These are phyloP conservation scores for Microtus ochrogaster DNA, from an alignment of 2,113 vertebrate genomes.

Conservation along the genomic window DNA sequence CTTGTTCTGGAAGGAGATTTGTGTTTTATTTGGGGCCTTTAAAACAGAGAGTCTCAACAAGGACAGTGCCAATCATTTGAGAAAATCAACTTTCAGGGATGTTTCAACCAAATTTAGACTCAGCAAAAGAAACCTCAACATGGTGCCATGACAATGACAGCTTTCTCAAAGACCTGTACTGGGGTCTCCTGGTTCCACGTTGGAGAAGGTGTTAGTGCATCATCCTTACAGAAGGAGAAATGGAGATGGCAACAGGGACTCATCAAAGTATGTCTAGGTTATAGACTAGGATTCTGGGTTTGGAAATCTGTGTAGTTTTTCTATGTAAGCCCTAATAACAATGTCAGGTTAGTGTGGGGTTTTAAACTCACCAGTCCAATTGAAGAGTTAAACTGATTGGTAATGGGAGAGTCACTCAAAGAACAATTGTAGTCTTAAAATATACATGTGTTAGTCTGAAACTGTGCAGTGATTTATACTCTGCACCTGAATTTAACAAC, in stretches of 20 bases:
- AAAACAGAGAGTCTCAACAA: neutral
- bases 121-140: neutral
- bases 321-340: neutral
- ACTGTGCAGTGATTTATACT: neutral
- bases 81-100: neutral
- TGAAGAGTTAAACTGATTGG: constrained; percentile 11
- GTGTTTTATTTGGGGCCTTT: neutral
- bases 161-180: neutral
- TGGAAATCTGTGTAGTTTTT: neutral
- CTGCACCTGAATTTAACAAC: neutral
- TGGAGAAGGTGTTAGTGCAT: neutral
- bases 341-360: neutral
- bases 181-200: neutral
- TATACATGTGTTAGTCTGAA: neutral
- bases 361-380: neutral
- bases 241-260: neutral
- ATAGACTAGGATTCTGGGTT: neutral
- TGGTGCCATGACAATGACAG: neutral
- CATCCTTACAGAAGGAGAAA: neutral
- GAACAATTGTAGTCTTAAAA: neutral
- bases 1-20: neutral
- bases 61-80: neutral
- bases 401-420: neutral
- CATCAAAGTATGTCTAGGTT: neutral
- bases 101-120: neutral